A percentile compares a stretch with the other conserved stretches of the same genome.
Conservation (phyloP, 2,113 vertebrate species). For the Todiramphus chloris region DNA sequence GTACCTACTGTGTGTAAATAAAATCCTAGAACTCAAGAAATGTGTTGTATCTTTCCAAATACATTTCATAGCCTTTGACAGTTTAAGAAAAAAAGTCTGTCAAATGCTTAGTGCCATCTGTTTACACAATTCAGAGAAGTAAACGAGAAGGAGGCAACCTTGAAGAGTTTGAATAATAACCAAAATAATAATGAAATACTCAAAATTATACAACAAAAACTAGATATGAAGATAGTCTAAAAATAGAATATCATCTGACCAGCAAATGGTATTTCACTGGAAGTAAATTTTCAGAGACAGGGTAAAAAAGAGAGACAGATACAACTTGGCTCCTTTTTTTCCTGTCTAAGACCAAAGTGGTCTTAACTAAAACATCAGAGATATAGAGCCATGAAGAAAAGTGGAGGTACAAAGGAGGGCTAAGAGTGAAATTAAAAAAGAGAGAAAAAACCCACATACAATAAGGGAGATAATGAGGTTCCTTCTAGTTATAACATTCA, state of each 20-base stretch:
- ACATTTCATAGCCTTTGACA: not conserved
- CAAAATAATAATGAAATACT: not conserved
- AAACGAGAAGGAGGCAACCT: not conserved
- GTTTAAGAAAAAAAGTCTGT: not conserved
- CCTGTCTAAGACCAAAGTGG: not conserved
- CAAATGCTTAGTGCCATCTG: not conserved
- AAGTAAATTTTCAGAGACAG: not conserved
- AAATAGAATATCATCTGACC: not conserved
- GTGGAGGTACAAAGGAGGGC: not conserved
- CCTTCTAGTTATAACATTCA: not conserved
- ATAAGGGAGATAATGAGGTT: not conserved
- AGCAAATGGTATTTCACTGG: not conserved
- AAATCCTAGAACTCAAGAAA: not conserved
- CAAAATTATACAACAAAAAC: not conserved
- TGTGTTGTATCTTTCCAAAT: not conserved
- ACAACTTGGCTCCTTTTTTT: not conserved
- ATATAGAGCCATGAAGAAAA: not conserved
- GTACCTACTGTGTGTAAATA: not conserved
- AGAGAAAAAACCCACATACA: rapidly evolving
- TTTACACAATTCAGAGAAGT: not conserved
- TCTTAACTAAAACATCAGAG: not conserved
- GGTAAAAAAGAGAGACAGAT: not conserved
- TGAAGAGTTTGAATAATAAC: not conserved
- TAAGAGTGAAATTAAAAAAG: not conserved
- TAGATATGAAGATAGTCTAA: not conserved